Evolutionary conservation across 2,888 invertebrate species (phyloP).

Genomic region (Drosophila helvetica): DNA sequence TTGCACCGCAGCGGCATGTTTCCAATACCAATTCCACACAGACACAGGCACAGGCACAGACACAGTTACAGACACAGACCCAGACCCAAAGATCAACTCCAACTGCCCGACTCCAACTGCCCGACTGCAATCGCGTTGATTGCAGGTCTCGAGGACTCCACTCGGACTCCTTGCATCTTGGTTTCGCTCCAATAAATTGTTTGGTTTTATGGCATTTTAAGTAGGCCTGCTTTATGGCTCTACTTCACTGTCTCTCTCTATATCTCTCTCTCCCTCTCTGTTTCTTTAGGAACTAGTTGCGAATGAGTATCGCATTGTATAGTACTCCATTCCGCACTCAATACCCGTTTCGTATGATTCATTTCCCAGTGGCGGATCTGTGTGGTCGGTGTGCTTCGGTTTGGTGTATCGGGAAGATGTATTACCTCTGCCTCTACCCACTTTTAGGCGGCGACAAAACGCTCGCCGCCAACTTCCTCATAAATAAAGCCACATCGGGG

Average conservation of each 20-base stretch:
- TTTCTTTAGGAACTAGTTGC: constrained; percentile 9
- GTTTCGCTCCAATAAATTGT: constrained; percentile 77
- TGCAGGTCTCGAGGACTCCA: constrained; percentile 22
- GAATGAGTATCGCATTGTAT: constrained; percentile 3
- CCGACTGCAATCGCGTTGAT: constrained; percentile 22
- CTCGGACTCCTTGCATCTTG: constrained; percentile 42
- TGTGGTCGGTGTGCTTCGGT: constrained; percentile 51
- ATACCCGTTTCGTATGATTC: constrained; percentile 56
- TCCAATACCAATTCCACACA: constrained; percentile 35
- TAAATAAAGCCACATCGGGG: constrained; percentile 35
- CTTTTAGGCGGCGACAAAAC: constrained; percentile 75
- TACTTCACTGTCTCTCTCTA: constrained; percentile 1
- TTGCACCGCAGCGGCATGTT: constrained; percentile 76
- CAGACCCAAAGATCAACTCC: constrained; percentile 18
- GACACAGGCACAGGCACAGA: constrained; percentile 4
- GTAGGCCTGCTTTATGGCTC: constrained; percentile 76
- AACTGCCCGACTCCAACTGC: constrained; percentile 23
- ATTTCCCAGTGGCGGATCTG: constrained; percentile 49
- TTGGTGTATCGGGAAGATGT: constrained; percentile 51
- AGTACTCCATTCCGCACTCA: neutral
- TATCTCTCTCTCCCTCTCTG: neutral
- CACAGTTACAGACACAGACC: neutral
- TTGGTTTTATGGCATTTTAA: constrained; percentile 80
- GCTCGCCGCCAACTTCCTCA: constrained; percentile 59
- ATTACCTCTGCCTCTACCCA: constrained; percentile 62